Evolutionary conservation across 2,888 invertebrate species (phyloP).

Genomic region (Nephrotoma guestfalica): DNA sequence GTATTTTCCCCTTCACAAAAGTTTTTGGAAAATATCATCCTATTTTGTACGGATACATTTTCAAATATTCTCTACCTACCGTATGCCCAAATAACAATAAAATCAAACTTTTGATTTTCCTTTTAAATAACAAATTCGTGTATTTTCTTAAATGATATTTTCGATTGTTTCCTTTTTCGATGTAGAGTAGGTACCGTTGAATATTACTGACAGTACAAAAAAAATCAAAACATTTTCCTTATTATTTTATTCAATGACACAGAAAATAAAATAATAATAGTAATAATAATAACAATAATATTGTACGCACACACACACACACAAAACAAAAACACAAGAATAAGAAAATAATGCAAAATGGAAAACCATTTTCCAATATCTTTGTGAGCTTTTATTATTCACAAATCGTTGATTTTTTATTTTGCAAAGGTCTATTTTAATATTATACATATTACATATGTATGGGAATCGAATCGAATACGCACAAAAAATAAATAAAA

Average conservation of each 20-base stretch:
- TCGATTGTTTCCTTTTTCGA: not conserved
- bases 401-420: not conserved
- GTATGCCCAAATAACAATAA: not conserved
- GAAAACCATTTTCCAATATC: not conserved
- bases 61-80: not conserved
- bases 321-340: not conserved
- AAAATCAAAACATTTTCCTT: not conserved
- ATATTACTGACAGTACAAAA: not conserved
- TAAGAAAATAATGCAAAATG: not conserved
- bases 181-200: not conserved
- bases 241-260: not conserved
- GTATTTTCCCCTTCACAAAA: not conserved
- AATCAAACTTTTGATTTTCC: not conserved
- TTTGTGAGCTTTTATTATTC: not conserved
- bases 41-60: not conserved
- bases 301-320: not conserved
- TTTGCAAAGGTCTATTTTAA: not conserved
- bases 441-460: not conserved
- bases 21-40: not conserved
- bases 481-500: not conserved
- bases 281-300: not conserved
- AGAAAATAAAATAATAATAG: not conserved
- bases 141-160: not conserved
- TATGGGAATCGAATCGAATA: not conserved
- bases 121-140: not conserved